phyloP scores from a whole-genome alignment of 1,140 invertebrate species.

The Drosophila bocqueti region DNA sequence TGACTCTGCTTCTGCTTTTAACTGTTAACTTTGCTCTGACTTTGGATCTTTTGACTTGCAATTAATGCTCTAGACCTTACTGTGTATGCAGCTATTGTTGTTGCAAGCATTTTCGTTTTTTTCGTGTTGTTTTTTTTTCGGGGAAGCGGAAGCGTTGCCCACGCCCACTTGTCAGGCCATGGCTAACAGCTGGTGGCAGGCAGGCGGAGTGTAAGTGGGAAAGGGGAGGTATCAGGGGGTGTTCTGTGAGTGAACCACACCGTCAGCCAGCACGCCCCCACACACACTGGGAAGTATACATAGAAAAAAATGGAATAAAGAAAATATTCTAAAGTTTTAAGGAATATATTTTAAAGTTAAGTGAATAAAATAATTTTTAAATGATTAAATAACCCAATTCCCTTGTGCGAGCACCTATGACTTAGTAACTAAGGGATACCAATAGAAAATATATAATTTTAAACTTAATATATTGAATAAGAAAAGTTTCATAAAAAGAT shows the following conservation, averaged over 20 bases:
- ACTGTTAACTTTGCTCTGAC: constrained; percentile 54
- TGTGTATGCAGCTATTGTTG: constrained; percentile 32
- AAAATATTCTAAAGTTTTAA: neutral
- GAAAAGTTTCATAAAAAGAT: neutral
- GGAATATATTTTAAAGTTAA: fast-evolving
- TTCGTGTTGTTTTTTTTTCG: constrained; percentile 50
- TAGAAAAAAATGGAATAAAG: neutral
- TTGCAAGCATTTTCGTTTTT: constrained; percentile 13
- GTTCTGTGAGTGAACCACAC: constrained; percentile 26
- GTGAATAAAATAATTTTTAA: neutral
- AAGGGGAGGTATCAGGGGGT: constrained; percentile 28
- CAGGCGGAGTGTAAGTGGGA: constrained; percentile 1
- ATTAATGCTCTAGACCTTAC: constrained; percentile 63
- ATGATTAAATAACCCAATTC: neutral
- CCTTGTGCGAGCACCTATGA: neutral
- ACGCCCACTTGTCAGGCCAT: constrained; percentile 75
- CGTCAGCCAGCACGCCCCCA: constrained; percentile 48
- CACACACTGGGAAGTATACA: constrained; percentile 19
- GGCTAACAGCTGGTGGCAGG: constrained; percentile 26
- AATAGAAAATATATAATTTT: too few species aligned
- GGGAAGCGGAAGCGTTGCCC: constrained; percentile 76
- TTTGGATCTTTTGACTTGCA: constrained; percentile 58
- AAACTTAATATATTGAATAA: too few species aligned
- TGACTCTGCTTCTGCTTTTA: constrained; percentile 36
- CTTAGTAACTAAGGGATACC: too few species aligned